phyloP scores from a whole-genome alignment of 1,140 invertebrate species.

The Cotesia chilonis region DNA sequence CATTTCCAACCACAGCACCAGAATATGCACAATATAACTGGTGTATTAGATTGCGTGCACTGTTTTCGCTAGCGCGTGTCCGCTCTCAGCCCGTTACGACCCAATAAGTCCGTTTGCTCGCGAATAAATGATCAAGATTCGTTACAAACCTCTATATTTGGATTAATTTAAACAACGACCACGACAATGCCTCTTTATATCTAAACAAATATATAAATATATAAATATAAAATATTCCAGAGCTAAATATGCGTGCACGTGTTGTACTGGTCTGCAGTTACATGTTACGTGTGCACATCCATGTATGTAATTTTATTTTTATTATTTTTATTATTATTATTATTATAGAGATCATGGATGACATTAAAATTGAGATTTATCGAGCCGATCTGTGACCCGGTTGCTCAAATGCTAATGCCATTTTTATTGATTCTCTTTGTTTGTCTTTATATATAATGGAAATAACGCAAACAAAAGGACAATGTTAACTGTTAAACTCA shows the following conservation, averaged over 20 bases:
- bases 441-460: no score
- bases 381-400: slow-evolving; percentile 35
- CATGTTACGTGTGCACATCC: not conserved
- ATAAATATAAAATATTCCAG: slow-evolving; percentile 1
- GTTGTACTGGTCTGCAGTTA: slow-evolving; percentile 1
- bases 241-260: slow-evolving; percentile 32
- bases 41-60: slow-evolving; percentile 32
- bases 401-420: slow-evolving; percentile 1
- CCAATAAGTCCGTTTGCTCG: slow-evolving; percentile 23
- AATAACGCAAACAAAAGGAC: no score
- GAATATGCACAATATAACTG: not conserved
- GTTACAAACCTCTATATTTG: slow-evolving; percentile 50
- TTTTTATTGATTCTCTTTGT: slow-evolving; percentile 5
- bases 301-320: not conserved
- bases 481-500: not conserved
- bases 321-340: not conserved
- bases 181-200: slow-evolving; percentile 38
- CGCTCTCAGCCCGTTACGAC: slow-evolving; percentile 22
- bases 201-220: slow-evolving; percentile 23
- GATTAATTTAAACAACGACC: slow-evolving; percentile 34
- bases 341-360: slow-evolving; percentile 18
- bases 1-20: not conserved
- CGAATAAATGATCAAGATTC: slow-evolving; percentile 45
- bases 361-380: slow-evolving; percentile 43
- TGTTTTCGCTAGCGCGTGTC: slow-evolving; percentile 30